These are phyloP conservation scores for Octonoba sinensis DNA, from an alignment of 2,888 invertebrate species.

Conservation along the genomic window DNA sequence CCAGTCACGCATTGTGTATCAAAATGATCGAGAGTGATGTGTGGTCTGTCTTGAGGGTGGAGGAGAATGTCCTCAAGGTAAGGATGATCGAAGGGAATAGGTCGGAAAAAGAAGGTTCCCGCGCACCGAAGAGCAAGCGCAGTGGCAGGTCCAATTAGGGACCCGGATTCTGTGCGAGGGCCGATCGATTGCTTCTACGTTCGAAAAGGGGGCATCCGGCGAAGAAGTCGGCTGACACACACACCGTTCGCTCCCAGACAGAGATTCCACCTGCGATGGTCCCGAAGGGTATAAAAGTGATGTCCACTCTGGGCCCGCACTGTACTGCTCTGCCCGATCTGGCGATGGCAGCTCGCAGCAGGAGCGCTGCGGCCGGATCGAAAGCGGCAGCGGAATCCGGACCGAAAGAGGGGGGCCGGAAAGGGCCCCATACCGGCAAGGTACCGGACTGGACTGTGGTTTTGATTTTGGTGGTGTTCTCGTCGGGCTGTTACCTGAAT, in stretches of 20 bases:
- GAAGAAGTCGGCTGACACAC: neutral
- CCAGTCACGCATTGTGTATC: no score
- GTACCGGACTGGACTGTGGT: slow-evolving; percentile 42
- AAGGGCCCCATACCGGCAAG: neutral
- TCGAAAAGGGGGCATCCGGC: slow-evolving; percentile 25
- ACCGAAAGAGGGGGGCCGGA: neutral
- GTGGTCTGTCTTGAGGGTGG: no score
- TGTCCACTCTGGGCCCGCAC: neutral
- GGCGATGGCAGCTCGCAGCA: neutral
- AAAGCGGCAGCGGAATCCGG: no score
- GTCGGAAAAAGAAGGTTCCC: slow-evolving; percentile 2
- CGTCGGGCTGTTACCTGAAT: slow-evolving; percentile 63
- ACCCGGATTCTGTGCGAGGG: slow-evolving; percentile 7
- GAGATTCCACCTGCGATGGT: slow-evolving; percentile 24
- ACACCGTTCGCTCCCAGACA: slow-evolving; percentile 1
- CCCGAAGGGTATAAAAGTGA: slow-evolving; percentile 24
- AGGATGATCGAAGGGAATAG: no score
- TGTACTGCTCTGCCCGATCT: neutral
- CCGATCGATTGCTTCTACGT: slow-evolving; percentile 21
- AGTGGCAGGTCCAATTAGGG: slow-evolving; percentile 53
- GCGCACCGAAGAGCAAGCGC: slow-evolving; percentile 40
- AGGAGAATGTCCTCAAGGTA: no score
- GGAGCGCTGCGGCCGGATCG: neutral
- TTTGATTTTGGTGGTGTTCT: slow-evolving; percentile 36
- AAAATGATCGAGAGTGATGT: no score